phyloP scores from a whole-genome alignment of 2,797 vertebrate genomes.

The Typhlichthys eigenmanni region DNA sequence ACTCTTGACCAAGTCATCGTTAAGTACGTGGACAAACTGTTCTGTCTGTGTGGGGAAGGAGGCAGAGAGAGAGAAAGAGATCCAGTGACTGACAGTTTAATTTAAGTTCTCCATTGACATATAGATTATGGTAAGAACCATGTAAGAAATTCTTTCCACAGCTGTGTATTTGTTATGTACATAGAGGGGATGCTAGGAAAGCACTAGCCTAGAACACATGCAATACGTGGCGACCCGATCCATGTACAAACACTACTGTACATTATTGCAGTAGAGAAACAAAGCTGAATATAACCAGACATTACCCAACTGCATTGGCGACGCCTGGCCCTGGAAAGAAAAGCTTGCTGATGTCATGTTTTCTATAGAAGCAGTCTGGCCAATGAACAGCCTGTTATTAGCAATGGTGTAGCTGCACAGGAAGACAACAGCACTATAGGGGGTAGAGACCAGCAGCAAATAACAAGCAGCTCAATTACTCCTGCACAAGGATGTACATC shows the following conservation, averaged over 20 bases:
- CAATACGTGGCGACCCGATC: no score
- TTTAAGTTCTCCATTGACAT: no score
- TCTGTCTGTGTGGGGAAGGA: conserved; percentile 81
- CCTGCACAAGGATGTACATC: conserved; percentile 46
- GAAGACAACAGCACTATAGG: conserved; percentile 25
- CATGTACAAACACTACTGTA: no score
- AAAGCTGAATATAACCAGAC: conserved; percentile 41
- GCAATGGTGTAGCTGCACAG: conserved; percentile 35
- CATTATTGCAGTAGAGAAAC: conserved; percentile 1
- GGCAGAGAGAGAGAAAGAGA: conserved; percentile 17
- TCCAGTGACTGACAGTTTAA: conserved; percentile 11
- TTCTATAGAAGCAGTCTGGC: conserved; percentile 38
- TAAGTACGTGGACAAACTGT: conserved; percentile 93
- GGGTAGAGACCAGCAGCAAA: conserved; percentile 48
- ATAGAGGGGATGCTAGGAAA: no score
- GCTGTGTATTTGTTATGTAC: no score
- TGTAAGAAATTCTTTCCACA: no score
- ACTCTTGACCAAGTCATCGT: conserved; percentile 95
- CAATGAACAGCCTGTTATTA: conserved; percentile 47
- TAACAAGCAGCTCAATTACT: conserved; percentile 79
- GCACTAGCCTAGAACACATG: no score
- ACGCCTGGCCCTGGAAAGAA: not conserved
- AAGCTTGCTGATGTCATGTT: not conserved
- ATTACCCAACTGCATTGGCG: no score
- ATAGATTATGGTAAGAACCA: no score